Evolutionary conservation across 2,797 vertebrate genomes (phyloP).

Genomic region (Rhodeus uyekii): DNA sequence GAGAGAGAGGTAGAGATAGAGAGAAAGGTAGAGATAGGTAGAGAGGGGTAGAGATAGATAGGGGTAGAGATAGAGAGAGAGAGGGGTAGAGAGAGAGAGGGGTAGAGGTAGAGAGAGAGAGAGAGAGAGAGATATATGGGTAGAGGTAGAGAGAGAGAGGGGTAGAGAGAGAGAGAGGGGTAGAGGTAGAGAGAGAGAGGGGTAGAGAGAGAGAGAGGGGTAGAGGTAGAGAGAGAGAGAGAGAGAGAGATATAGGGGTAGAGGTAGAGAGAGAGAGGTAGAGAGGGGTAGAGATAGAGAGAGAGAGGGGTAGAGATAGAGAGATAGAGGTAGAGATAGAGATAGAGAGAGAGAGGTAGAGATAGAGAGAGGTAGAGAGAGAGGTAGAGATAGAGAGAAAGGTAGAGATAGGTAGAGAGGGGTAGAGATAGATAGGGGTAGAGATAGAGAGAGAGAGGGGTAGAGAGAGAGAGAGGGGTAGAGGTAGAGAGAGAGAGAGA

Average conservation of each 20-base stretch:
- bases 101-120: neutral
- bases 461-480: no score
- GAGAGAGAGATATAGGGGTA: no score
- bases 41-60: neutral
- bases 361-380: neutral
- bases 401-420: no score
- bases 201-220: conserved; percentile 1
- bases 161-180: conserved; percentile 14
- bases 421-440: no score
- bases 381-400: neutral
- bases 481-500: neutral
- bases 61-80: conserved; percentile 22
- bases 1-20: neutral
- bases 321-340: conserved; percentile 11
- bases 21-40: neutral
- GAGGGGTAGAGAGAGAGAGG: conserved; percentile 9
- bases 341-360: conserved; percentile 8
- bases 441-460: neutral
- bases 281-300: no score
- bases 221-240: conserved; percentile 7
- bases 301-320: no score
- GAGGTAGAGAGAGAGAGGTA: neutral
- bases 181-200: neutral
- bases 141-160: neutral
- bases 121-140: no score